phyloP scores from a whole-genome alignment of 1,140 invertebrate genomes.

The Chlorops oryzae region DNA sequence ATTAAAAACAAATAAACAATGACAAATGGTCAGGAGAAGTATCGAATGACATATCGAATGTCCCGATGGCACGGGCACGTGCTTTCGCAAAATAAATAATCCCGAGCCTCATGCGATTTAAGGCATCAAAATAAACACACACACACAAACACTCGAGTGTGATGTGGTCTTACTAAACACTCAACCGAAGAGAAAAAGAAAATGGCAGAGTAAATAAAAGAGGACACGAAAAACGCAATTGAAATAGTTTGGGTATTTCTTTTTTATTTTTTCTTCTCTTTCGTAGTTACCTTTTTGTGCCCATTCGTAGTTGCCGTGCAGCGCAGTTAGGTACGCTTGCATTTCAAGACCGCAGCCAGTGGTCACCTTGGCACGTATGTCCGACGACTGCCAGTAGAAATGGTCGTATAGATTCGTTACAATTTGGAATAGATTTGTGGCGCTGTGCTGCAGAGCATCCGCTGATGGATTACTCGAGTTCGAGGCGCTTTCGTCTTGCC shows the following conservation, averaged over 20 bases:
- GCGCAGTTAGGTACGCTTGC: slow-evolving; percentile 39
- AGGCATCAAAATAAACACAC: no score
- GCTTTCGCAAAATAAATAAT: no score
- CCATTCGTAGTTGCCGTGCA: slow-evolving; percentile 40
- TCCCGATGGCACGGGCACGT: no score
- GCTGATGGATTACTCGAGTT: slow-evolving; percentile 21
- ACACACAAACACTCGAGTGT: no score
- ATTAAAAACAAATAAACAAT: no score
- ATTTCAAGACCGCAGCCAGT: slow-evolving; percentile 38
- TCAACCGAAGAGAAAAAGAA: background rate
- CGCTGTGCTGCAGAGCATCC: slow-evolving; percentile 28
- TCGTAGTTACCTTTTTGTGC: slow-evolving; percentile 35
- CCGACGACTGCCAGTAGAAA: slow-evolving; percentile 41
- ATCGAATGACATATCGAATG: no score
- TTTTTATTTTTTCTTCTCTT: background rate
- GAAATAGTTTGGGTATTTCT: background rate
- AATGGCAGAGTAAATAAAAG: background rate
- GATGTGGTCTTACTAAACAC: no score
- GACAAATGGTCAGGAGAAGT: no score
- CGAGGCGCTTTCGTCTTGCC: slow-evolving; percentile 10
- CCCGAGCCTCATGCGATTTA: no score
- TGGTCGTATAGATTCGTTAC: slow-evolving; percentile 46
- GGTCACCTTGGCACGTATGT: slow-evolving; percentile 34
- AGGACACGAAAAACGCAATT: background rate
- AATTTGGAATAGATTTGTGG: slow-evolving; percentile 39